A percentile compares a stretch with the other conserved stretches of the same genome.
Evolutionary conservation across 2,797 vertebrate genomes (phyloP).

Genomic region (Steatocranus sp.): DNA sequence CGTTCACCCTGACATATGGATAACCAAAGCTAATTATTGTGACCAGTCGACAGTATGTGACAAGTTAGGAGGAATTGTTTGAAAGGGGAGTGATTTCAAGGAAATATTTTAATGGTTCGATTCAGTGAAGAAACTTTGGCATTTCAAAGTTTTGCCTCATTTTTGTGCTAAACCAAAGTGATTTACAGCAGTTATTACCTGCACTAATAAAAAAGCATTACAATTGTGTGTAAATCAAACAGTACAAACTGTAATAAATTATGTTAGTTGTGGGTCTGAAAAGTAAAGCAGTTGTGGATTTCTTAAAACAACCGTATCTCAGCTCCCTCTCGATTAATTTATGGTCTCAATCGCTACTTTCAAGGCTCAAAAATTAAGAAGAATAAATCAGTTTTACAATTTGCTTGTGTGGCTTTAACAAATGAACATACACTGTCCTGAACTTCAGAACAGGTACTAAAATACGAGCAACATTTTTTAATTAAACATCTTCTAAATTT

Average conservation of each 20-base stretch:
- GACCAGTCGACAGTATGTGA: rapidly evolving
- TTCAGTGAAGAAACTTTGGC: not conserved
- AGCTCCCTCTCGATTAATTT: rapidly evolving
- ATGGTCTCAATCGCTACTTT: rapidly evolving
- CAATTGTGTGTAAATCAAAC: not conserved
- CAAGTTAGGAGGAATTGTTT: not conserved
- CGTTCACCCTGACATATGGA: rapidly evolving
- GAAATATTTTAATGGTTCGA: not conserved
- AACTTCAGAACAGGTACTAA: not conserved
- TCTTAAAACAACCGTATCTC: not conserved
- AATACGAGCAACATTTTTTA: not conserved
- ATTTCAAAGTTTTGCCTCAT: rapidly evolving
- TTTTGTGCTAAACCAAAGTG: not conserved
- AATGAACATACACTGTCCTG: rapidly evolving
- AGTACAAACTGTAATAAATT: not conserved
- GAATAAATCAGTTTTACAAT: rapidly evolving
- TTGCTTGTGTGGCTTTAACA: not conserved
- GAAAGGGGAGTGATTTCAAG: not conserved
- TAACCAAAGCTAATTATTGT: not conserved
- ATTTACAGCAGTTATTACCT: not conserved
- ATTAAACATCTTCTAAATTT: rapidly evolving
- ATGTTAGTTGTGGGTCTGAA: not conserved
- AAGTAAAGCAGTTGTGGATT: not conserved
- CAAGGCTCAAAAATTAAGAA: not conserved
- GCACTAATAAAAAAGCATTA: not conserved